Percentiles rank a stretch among this genome's conserved stretches.
phyloP scores from a whole-genome alignment of 2,113 vertebrate species.

The Chaetodon trifascialis region DNA sequence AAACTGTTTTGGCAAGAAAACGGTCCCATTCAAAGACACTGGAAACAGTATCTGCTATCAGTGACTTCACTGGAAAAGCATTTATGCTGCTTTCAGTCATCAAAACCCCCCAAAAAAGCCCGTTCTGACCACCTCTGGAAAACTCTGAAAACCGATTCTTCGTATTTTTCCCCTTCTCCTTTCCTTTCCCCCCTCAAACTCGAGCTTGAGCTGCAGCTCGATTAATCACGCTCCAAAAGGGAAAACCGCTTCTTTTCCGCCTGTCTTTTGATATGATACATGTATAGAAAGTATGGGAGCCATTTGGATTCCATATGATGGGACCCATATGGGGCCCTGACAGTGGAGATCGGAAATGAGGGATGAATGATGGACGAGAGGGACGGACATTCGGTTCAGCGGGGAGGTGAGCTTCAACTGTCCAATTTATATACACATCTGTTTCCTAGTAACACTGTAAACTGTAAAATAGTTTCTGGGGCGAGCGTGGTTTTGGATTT shows the following conservation, averaged over 20 bases:
- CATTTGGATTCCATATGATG: conserved; percentile 30
- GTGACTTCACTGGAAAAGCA: not conserved
- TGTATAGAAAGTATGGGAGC: not conserved
- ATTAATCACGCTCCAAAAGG: conserved; percentile 12
- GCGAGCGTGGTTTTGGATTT: not conserved
- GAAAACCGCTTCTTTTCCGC: not conserved
- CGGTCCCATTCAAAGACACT: not conserved
- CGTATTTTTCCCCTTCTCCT: not conserved
- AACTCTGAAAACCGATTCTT: not conserved
- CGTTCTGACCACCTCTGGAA: not conserved
- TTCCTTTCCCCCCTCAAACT: not conserved
- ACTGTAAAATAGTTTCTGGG: not conserved
- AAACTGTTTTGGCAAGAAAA: not conserved
- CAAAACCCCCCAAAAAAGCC: not conserved
- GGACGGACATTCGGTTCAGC: not conserved
- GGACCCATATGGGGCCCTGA: conserved; percentile 30
- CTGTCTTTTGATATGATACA: conserved; percentile 26
- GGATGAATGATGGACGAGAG: not conserved
- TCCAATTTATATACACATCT: conserved; percentile 13
- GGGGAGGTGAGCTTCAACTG: not conserved
- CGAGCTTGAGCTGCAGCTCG: not conserved
- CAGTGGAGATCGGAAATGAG: conserved; percentile 15
- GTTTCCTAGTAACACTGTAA: conserved; percentile 10
- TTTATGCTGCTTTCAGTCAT: not conserved
- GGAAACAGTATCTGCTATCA: not conserved